Evolutionary conservation across 2,113 vertebrate genomes (phyloP).

Genomic region (Irena cyanogastra): DNA sequence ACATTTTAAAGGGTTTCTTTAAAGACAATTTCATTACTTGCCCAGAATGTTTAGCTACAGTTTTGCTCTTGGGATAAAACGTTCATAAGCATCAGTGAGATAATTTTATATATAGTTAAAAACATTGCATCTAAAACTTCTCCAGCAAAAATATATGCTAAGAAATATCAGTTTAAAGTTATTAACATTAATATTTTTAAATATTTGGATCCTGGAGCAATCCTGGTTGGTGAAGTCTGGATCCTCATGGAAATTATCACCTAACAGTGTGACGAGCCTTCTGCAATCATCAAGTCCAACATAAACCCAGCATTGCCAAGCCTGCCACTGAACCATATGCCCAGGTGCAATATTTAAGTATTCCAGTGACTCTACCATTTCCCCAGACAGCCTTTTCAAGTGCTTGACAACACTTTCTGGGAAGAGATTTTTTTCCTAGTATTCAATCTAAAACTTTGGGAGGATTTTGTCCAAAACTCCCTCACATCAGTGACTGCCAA

Average conservation of each 20-base stretch:
- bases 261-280: not conserved
- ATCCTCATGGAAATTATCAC: not conserved
- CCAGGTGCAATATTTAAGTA: not conserved
- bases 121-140: not conserved
- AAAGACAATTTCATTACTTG: not conserved
- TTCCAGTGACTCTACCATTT: not conserved
- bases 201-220: not conserved
- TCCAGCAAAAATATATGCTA: not conserved
- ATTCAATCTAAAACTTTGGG: not conserved
- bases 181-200: not conserved
- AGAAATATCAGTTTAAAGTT: not conserved
- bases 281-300: accelerated
- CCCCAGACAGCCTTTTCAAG: not conserved
- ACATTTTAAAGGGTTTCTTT: not conserved
- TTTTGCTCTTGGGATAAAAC: not conserved
- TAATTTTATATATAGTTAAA: not conserved
- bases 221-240: not conserved
- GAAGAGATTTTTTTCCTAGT: not conserved
- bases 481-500: not conserved
- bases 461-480: not conserved
- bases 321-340: not conserved
- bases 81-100: not conserved
- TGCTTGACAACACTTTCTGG: not conserved
- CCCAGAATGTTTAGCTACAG: not conserved
- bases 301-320: not conserved